phyloP scores from a whole-genome alignment of 2,113 vertebrate species.

The Sinocyclocheilus anshuiensis region DNA sequence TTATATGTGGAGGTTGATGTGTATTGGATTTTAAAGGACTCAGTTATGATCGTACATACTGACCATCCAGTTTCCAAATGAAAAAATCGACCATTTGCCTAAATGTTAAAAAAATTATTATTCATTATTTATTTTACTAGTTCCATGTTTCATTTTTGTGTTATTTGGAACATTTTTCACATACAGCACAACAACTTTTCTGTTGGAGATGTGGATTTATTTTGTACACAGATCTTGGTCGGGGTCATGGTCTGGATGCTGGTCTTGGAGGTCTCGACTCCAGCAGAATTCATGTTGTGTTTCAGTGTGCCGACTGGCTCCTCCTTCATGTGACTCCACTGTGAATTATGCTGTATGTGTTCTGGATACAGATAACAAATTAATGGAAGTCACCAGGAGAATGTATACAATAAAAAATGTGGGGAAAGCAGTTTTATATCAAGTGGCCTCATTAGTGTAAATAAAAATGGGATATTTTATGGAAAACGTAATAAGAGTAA shows the following conservation, averaged over 20 bases:
- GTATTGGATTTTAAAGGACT: slow-evolving; percentile 33
- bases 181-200: background rate
- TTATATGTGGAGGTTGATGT: slow-evolving; percentile 18
- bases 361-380: slow-evolving; percentile 12
- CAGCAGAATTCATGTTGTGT: background rate
- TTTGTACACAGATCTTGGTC: background rate
- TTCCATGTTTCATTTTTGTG: background rate
- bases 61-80: background rate
- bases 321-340: slow-evolving; percentile 45
- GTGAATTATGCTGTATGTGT: slow-evolving; percentile 49
- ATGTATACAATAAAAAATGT: background rate
- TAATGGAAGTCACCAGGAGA: background rate
- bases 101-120: background rate
- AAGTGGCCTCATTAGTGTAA: background rate
- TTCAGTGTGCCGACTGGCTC: slow-evolving; percentile 28
- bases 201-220: background rate
- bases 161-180: background rate
- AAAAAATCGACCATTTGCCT: background rate
- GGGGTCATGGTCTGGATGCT: background rate
- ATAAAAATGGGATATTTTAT: background rate
- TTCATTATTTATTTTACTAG: background rate
- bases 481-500: background rate
- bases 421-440: background rate
- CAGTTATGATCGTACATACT: too few species aligned
- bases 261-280: background rate